Conservation (phyloP, 2,113 vertebrate species). For the Pteruthius melanotis region DNA sequence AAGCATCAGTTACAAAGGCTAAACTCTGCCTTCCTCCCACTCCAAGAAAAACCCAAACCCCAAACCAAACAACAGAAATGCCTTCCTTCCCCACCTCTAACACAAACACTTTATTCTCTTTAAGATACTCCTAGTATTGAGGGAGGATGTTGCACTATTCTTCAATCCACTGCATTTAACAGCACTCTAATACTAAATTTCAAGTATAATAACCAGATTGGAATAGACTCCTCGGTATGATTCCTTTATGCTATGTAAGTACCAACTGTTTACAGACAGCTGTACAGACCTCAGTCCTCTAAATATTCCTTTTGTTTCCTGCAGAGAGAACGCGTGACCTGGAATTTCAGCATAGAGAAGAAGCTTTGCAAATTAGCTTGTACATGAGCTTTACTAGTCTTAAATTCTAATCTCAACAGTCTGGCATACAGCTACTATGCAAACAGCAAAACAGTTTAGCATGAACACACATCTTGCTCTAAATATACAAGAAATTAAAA, state of each 20-base stretch:
- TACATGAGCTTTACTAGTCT: slow-evolving; percentile 29
- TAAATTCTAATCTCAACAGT: slow-evolving; percentile 19
- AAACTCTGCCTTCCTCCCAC: neutral
- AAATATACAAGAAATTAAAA: neutral
- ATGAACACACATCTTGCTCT: neutral
- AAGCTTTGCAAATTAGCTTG: slow-evolving; percentile 21
- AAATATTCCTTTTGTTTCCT: neutral
- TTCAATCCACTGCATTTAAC: neutral
- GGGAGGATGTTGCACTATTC: rapidly evolving
- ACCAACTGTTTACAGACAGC: neutral
- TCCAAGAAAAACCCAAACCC: neutral
- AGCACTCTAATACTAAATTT: neutral
- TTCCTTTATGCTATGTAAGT: neutral
- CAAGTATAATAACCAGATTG: neutral
- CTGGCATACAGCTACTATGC: neutral
- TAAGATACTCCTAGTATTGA: neutral
- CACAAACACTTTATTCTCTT: neutral
- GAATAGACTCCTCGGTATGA: neutral
- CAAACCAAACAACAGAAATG: neutral
- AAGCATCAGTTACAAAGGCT: neutral
- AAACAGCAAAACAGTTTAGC: neutral
- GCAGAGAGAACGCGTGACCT: neutral
- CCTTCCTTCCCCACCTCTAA: neutral
- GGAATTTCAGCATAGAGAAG: neutral
- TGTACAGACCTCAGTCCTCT: neutral